phyloP scores from a whole-genome alignment of 2,797 vertebrate species.

The Trichosurus vulpecula region DNA sequence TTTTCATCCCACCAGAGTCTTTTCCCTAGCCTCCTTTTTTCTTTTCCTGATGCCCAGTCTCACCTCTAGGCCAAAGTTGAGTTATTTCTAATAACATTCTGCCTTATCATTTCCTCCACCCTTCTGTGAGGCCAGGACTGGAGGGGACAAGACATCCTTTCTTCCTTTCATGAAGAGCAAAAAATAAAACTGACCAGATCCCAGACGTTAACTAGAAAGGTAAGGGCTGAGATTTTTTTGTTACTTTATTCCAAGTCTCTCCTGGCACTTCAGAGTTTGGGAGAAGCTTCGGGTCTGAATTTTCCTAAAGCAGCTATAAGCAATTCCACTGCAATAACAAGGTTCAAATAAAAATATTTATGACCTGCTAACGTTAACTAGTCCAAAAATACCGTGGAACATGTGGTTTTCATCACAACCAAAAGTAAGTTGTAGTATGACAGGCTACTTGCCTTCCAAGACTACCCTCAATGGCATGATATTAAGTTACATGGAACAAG shows the following conservation, averaged over 20 bases:
- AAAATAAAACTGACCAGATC: slow-evolving; percentile 41
- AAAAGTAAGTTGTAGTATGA: slow-evolving; percentile 66
- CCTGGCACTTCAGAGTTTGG: slow-evolving; percentile 49
- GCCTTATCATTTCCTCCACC: background rate
- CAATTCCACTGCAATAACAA: slow-evolving; percentile 65
- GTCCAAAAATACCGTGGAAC: slow-evolving; percentile 79
- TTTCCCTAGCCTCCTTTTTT: background rate
- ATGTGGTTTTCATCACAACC: slow-evolving; percentile 70
- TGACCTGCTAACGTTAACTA: slow-evolving; percentile 72
- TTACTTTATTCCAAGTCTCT: slow-evolving; percentile 56
- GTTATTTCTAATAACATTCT: background rate
- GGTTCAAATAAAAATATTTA: slow-evolving; percentile 76
- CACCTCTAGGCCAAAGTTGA: background rate
- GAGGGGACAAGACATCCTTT: accelerated
- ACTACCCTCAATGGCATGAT: slow-evolving; percentile 66
- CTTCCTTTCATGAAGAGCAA: slow-evolving; percentile 56
- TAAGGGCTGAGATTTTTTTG: background rate
- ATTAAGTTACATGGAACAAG: slow-evolving; percentile 62
- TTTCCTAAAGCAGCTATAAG: slow-evolving; percentile 61
- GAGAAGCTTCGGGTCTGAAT: slow-evolving; percentile 51
- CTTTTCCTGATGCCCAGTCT: background rate
- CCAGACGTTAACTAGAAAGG: slow-evolving; percentile 31
- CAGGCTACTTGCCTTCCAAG: slow-evolving; percentile 61
- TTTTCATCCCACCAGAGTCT: background rate
- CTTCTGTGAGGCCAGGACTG: slow-evolving; percentile 3